A percentile compares a stretch with the other conserved stretches of the same genome.
Conservation (phyloP, 2,797 vertebrate genomes). For the Acridotheres tristis region DNA sequence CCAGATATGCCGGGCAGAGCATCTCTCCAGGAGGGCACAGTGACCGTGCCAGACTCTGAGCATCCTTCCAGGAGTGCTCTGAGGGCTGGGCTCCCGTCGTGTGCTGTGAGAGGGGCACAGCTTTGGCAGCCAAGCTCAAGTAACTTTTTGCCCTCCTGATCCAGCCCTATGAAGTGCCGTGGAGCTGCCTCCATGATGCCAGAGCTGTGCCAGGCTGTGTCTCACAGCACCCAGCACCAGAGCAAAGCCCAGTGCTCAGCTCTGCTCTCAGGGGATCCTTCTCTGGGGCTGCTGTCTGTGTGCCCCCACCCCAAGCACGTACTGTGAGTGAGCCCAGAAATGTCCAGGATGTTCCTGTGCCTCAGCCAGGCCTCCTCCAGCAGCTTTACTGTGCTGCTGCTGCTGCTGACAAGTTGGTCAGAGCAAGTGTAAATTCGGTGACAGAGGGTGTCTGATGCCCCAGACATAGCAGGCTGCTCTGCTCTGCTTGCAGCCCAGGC, state of each 20-base stretch:
- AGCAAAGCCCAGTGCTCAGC: neutral
- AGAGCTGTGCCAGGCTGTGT: neutral
- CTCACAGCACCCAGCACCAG: rapidly evolving
- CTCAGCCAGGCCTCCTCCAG: neutral
- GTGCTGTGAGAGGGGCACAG: neutral
- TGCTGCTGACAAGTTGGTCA: neutral
- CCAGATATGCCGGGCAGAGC: rapidly evolving
- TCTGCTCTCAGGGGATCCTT: neutral
- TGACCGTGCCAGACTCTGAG: rapidly evolving
- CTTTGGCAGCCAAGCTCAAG: neutral
- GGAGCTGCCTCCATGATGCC: neutral
- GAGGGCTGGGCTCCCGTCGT: rapidly evolving
- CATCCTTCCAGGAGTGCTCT: neutral
- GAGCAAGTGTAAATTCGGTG: rapidly evolving
- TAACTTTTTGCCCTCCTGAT: neutral
- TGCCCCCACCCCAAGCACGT: rapidly evolving
- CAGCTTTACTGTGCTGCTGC: rapidly evolving
- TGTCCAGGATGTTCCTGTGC: neutral
- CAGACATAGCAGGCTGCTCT: rapidly evolving
- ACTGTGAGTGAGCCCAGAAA: neutral
- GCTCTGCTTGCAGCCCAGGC: neutral
- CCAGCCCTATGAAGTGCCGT: rapidly evolving
- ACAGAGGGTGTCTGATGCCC: neutral
- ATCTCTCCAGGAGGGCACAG: neutral
- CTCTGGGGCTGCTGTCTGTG: neutral